Evolutionary conservation across 2,888 invertebrate species (phyloP).

Genomic region (Gymnosoma rotundatum): DNA sequence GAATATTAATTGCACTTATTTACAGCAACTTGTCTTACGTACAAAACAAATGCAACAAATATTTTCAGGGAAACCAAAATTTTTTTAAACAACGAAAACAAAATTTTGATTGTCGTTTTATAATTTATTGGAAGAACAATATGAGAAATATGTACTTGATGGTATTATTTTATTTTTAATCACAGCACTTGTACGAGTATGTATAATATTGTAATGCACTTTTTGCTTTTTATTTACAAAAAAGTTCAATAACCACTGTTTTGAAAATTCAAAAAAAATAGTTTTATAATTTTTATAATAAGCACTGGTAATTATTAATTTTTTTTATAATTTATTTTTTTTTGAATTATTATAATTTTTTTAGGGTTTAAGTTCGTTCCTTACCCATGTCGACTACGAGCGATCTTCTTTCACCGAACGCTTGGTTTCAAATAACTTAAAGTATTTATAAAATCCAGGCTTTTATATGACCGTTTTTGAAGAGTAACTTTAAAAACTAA

Average conservation of each 20-base stretch:
- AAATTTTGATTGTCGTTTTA: slow-evolving; percentile 13
- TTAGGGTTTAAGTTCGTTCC: slow-evolving; percentile 49
- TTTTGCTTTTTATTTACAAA: slow-evolving; percentile 26
- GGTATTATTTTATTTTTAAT: slow-evolving; percentile 10
- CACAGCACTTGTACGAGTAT: slow-evolving; percentile 40
- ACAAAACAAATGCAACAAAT: slow-evolving; percentile 24
- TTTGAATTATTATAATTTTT: background rate
- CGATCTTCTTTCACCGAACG: slow-evolving; percentile 67
- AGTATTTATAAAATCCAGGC: slow-evolving; percentile 47
- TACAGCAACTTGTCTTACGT: slow-evolving; percentile 24
- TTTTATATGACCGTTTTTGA: slow-evolving; percentile 59
- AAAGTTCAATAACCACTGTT: slow-evolving; percentile 60
- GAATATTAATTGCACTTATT: slow-evolving; percentile 66
- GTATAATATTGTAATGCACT: slow-evolving; percentile 42
- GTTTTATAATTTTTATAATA: slow-evolving; percentile 16
- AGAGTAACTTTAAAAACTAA: slow-evolving; percentile 33
- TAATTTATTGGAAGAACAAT: slow-evolving; percentile 20
- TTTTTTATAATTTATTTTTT: no score
- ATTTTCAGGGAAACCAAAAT: background rate
- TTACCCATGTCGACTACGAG: slow-evolving; percentile 64
- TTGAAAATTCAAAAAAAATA: background rate
- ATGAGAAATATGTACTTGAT: background rate
- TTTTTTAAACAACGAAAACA: slow-evolving; percentile 34
- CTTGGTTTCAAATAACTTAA: slow-evolving; percentile 65
- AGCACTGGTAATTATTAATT: slow-evolving; percentile 20